Conservation (phyloP, 2,888 invertebrate genomes). For the Eulithis prunata region DNA sequence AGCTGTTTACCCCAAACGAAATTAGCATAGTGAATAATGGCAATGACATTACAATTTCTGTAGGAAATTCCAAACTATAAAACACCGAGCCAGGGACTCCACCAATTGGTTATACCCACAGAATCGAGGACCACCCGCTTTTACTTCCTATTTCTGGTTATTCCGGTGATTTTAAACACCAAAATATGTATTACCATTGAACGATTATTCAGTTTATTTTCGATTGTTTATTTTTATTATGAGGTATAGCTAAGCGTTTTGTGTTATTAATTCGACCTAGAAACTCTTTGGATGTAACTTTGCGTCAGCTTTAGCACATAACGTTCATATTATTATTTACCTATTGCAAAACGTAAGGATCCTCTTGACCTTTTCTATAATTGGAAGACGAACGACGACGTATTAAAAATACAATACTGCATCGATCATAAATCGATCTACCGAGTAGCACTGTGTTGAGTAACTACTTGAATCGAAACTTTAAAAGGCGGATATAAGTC, state of each 20-base stretch:
- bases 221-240: no score
- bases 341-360: neutral
- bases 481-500: constrained; percentile 8
- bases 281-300: neutral
- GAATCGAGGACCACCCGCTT: no score
- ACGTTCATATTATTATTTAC: neutral
- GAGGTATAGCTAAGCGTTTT: no score
- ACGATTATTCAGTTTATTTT: no score
- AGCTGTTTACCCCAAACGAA: no score
- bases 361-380: constrained; percentile 42
- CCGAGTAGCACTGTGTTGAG: neutral
- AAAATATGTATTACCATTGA: no score
- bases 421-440: constrained; percentile 7
- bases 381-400: constrained; percentile 41
- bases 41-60: neutral
- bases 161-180: no score
- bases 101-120: neutral
- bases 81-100: neutral
- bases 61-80: constrained; percentile 13
- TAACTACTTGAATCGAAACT: neutral
- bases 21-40: neutral
- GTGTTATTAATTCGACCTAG: neutral
- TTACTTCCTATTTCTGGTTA: no score
- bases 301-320: neutral
- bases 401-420: constrained; percentile 14